Evolutionary conservation across 2,113 vertebrate species (phyloP).

Genomic region (Nesospiza acunhae): DNA sequence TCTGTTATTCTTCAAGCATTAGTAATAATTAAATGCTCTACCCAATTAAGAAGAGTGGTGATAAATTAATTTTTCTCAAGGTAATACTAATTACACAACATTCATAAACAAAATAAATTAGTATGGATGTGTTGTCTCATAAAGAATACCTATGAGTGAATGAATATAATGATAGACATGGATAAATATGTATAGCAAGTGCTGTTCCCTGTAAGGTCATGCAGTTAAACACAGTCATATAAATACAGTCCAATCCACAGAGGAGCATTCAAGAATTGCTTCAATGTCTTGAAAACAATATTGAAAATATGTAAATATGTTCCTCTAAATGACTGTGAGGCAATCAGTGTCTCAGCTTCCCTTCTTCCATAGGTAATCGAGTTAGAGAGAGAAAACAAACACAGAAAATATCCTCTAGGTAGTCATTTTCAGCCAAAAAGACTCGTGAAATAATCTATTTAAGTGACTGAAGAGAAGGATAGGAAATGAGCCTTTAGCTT

Average conservation of each 20-base stretch:
- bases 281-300: constrained; percentile 13
- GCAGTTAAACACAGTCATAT: constrained; percentile 19
- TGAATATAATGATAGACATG: neutral
- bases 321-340: constrained; percentile 31
- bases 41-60: neutral
- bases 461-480: neutral
- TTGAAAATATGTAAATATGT: constrained; percentile 1
- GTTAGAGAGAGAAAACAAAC: constrained; percentile 42
- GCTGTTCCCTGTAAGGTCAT: neutral
- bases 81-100: neutral
- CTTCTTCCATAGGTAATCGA: constrained; percentile 32
- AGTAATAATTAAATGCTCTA: neutral
- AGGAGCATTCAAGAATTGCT: neutral
- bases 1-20: neutral
- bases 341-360: constrained; percentile 39
- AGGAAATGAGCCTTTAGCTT: neutral
- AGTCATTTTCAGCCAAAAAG: constrained; percentile 45
- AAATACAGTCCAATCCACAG: constrained; percentile 6
- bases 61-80: neutral
- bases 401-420: constrained; percentile 43
- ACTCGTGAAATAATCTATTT: constrained; percentile 27
- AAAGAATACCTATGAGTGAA: neutral
- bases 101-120: neutral
- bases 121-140: neutral
- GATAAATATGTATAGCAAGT: neutral